Conservation (phyloP, 2,113 vertebrate genomes). For the Jacana jacana region DNA sequence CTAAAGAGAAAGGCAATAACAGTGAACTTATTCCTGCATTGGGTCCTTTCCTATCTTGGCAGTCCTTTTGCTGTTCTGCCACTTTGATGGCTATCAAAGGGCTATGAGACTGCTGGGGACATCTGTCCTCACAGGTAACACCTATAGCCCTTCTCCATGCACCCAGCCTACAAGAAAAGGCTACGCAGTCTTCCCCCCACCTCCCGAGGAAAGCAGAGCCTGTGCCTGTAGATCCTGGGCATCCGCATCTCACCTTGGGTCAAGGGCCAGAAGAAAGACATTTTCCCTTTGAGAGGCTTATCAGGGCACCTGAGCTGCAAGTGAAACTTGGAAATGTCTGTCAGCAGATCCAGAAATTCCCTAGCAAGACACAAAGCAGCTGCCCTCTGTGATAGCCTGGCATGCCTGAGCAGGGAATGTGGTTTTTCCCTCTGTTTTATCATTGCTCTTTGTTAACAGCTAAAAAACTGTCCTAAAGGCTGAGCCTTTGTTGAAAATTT, state of each 20-base stretch:
- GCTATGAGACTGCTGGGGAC: neutral
- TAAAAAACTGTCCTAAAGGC: neutral
- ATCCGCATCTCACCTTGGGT: neutral
- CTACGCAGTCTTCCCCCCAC: fast-evolving
- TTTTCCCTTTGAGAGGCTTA: neutral
- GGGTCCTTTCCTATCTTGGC: neutral
- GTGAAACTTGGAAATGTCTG: neutral
- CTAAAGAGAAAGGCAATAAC: neutral
- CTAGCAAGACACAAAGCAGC: neutral
- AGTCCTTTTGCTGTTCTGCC: neutral
- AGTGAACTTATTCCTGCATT: neutral
- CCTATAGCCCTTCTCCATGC: neutral
- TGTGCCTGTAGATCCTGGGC: neutral
- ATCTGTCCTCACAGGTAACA: neutral
- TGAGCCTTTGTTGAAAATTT: neutral
- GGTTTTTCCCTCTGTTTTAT: neutral
- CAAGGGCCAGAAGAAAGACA: neutral
- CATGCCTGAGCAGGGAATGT: neutral
- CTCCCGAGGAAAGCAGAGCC: neutral
- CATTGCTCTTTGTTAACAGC: neutral
- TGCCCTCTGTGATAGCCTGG: neutral
- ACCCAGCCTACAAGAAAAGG: neutral
- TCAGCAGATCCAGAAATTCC: neutral
- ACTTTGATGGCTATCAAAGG: neutral
- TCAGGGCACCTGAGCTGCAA: neutral